Evolutionary conservation across 2,113 vertebrate species (phyloP).

Genomic region (Leptosomus discolor): DNA sequence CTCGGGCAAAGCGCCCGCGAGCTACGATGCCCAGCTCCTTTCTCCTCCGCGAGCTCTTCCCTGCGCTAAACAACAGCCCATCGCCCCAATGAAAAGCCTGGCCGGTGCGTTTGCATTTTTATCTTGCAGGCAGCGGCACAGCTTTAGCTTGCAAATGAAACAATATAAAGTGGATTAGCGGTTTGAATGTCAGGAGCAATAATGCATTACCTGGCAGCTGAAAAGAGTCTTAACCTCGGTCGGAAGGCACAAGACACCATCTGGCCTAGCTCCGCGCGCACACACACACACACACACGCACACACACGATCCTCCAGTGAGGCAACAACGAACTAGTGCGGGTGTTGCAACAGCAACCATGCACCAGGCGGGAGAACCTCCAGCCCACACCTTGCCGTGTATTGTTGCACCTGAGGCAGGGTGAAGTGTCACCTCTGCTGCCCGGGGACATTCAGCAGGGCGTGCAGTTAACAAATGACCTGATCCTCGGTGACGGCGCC

Average conservation of each 20-base stretch:
- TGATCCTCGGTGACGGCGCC: not conserved
- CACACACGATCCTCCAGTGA: not conserved
- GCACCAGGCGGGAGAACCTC: not conserved
- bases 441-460: not conserved
- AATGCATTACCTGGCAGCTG: not conserved
- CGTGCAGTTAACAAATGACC: not conserved
- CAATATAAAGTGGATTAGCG: not conserved
- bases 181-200: not conserved
- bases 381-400: not conserved
- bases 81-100: not conserved
- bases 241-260: not conserved
- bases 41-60: not conserved
- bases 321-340: not conserved
- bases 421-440: not conserved
- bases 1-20: rapidly evolving
- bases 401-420: not conserved
- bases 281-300: too few relatives aligned
- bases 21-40: not conserved
- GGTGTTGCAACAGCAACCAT: not conserved
- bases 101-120: rapidly evolving
- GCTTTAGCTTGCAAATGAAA: not conserved
- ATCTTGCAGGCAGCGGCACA: not conserved
- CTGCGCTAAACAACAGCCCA: not conserved
- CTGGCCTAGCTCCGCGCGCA: not conserved
- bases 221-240: not conserved